phyloP scores from a whole-genome alignment of 2,113 vertebrate genomes.

The Pao palembangensis region DNA sequence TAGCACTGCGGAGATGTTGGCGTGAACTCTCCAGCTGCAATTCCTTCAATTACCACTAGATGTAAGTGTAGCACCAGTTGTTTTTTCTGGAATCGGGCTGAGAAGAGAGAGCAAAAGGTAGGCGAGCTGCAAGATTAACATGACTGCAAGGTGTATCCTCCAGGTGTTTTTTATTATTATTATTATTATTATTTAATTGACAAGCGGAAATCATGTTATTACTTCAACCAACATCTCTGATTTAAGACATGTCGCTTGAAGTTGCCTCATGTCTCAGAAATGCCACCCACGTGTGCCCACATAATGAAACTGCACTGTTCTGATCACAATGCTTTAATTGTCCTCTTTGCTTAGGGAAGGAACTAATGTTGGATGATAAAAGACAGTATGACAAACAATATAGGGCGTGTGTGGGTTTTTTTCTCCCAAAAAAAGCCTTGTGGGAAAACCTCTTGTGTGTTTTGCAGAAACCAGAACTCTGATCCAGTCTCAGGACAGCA shows the following conservation, averaged over 20 bases:
- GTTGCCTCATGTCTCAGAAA: conserved; percentile 43
- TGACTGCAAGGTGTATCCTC: not conserved
- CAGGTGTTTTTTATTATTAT: conserved; percentile 36
- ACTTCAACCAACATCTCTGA: conserved; percentile 28
- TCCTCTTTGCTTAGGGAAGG: conserved; percentile 19
- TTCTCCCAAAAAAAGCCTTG: conserved; percentile 9
- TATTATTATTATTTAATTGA: conserved; percentile 39
- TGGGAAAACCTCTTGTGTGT: conserved; percentile 1
- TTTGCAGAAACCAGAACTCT: conserved; percentile 18
- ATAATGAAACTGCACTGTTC: conserved; percentile 21
- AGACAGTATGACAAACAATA: conserved; percentile 23
- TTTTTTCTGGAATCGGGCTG: conserved; percentile 3
- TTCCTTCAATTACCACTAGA: conserved; percentile 46
- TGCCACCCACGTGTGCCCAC: conserved; percentile 41
- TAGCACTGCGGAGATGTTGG: conserved; percentile 16
- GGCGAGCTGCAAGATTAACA: not conserved
- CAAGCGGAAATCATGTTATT: conserved; percentile 17
- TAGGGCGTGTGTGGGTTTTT: conserved; percentile 1
- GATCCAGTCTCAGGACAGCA: conserved; percentile 11
- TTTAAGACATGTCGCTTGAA: conserved; percentile 48
- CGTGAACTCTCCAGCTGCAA: conserved; percentile 11
- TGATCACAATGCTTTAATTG: conserved; percentile 38
- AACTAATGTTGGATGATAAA: conserved; percentile 10
- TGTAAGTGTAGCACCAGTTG: conserved; percentile 55
- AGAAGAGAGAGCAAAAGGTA: not conserved